phyloP scores from a whole-genome alignment of 2,888 invertebrate genomes.

The Subacronicta megacephala region DNA sequence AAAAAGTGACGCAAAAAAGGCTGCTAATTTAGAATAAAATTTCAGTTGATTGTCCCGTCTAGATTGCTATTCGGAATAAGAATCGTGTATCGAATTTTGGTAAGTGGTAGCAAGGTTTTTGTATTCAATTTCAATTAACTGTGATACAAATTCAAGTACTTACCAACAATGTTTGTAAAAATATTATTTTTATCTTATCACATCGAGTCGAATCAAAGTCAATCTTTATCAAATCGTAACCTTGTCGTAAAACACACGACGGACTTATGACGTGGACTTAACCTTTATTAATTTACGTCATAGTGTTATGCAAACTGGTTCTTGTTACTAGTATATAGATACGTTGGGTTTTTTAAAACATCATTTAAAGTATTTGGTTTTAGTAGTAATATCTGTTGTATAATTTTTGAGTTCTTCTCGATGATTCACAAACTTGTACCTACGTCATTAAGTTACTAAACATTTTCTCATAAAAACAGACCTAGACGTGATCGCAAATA shows the following conservation, averaged over 20 bases:
- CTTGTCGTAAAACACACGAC: conserved; percentile 55
- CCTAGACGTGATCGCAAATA: neutral
- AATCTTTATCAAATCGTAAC: conserved; percentile 63
- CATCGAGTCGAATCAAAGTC: conserved; percentile 72
- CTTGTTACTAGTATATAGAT: conserved; percentile 28
- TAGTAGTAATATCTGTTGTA: conserved; percentile 5
- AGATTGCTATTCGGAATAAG: conserved; percentile 15
- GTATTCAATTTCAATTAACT: neutral
- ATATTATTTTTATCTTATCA: conserved; percentile 47
- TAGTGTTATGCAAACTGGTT: conserved; percentile 45
- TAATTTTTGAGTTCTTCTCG: conserved; percentile 1
- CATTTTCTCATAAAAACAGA: conserved; percentile 13
- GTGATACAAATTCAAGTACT: neutral
- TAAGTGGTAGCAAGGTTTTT: neutral
- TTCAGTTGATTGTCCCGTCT: neutral
- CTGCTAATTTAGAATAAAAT: conserved; percentile 16
- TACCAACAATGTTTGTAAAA: neutral
- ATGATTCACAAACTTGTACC: conserved; percentile 26
- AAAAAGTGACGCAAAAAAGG: conserved; percentile 2
- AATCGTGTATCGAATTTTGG: conserved; percentile 7
- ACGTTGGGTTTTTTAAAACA: conserved; percentile 30
- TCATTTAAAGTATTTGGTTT: conserved; percentile 22
- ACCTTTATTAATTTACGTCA: conserved; percentile 58
- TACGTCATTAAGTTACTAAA: conserved; percentile 15
- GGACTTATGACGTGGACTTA: conserved; percentile 56